Conservation (phyloP, 2,888 invertebrate genomes). For the Allygus modestus region DNA sequence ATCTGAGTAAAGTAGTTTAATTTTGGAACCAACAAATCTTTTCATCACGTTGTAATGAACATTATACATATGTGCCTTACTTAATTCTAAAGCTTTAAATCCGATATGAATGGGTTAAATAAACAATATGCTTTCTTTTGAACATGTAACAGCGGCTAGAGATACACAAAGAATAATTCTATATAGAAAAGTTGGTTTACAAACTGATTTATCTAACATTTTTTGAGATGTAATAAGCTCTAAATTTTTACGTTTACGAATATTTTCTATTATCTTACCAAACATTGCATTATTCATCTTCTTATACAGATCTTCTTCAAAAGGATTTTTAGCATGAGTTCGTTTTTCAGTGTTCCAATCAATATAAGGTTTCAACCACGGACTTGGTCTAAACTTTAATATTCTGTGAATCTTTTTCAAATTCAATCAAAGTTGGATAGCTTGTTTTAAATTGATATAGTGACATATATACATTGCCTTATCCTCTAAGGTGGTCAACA, state of each 20-base stretch:
- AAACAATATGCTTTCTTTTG: conserved; percentile 50
- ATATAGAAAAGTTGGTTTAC: conserved; percentile 35
- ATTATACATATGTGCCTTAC: conserved; percentile 54
- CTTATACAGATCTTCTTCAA: conserved; percentile 71
- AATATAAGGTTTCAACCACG: conserved; percentile 71
- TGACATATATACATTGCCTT: conserved; percentile 57
- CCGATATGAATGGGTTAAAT: conserved; percentile 67
- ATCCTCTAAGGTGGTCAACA: conserved; percentile 53
- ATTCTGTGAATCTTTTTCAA: conserved; percentile 70
- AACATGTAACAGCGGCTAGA: conserved; percentile 66
- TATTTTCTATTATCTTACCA: conserved; percentile 54
- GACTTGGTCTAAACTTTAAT: conserved; percentile 71
- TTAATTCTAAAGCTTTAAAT: conserved; percentile 61
- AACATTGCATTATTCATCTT: conserved; percentile 54
- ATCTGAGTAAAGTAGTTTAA: conserved; percentile 29
- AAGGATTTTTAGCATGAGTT: conserved; percentile 71
- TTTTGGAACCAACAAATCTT: background rate
- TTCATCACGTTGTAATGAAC: conserved; percentile 63
- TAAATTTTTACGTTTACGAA: conserved; percentile 61
- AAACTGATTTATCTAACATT: conserved; percentile 37
- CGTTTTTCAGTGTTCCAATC: conserved; percentile 66
- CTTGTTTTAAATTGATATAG: conserved; percentile 52
- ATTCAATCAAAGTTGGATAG: conserved; percentile 69
- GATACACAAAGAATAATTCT: conserved; percentile 65
- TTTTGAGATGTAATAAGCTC: conserved; percentile 64